A percentile compares a stretch with the other conserved stretches of the same genome.
phyloP scores from a whole-genome alignment of 53 echinoderm and acorn worm species.

The Actinopyga echinites region DNA sequence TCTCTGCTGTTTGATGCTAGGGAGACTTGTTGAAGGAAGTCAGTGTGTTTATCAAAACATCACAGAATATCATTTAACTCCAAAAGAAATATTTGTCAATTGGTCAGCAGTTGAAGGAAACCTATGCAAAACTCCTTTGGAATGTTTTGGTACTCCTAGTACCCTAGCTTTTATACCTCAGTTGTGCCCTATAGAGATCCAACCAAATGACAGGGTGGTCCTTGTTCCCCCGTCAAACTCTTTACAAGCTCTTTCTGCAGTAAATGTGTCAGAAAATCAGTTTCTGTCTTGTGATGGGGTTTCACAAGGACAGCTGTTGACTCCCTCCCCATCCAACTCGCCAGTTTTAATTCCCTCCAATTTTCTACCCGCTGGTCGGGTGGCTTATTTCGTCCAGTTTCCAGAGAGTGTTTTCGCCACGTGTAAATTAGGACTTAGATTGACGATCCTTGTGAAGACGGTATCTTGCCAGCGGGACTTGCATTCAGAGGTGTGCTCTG shows the following conservation, averaged over 20 bases:
- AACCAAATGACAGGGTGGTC: conserved; percentile 59
- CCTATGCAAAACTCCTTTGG: conserved; percentile 56
- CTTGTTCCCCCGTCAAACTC: conserved; percentile 54
- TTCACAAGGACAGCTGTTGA: conserved; percentile 35
- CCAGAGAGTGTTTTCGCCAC: conserved; percentile 48
- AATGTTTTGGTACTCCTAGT: conserved; percentile 57
- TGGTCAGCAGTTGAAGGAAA: conserved; percentile 24
- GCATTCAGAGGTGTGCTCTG: conserved; percentile 31
- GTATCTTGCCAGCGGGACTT: conserved; percentile 8
- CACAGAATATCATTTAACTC: not conserved
- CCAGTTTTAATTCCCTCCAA: conserved; percentile 37
- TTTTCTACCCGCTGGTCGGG: conserved; percentile 55
- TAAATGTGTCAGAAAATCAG: conserved; percentile 47
- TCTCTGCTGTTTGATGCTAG: too few relatives aligned
- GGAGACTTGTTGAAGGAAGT: too few relatives aligned
- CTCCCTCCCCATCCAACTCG: conserved; percentile 12
- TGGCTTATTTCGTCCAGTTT: conserved; percentile 60
- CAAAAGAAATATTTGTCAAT: not conserved
- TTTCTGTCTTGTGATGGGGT: conserved; percentile 52
- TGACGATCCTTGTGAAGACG: conserved; percentile 58
- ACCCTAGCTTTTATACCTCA: conserved; percentile 49
- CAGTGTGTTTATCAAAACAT: not conserved
- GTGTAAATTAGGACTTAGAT: conserved; percentile 66
- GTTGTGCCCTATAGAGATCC: conserved; percentile 71
- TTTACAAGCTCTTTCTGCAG: conserved; percentile 48